phyloP scores from a whole-genome alignment of 2,888 invertebrate species.

The Clusia tigrina region DNA sequence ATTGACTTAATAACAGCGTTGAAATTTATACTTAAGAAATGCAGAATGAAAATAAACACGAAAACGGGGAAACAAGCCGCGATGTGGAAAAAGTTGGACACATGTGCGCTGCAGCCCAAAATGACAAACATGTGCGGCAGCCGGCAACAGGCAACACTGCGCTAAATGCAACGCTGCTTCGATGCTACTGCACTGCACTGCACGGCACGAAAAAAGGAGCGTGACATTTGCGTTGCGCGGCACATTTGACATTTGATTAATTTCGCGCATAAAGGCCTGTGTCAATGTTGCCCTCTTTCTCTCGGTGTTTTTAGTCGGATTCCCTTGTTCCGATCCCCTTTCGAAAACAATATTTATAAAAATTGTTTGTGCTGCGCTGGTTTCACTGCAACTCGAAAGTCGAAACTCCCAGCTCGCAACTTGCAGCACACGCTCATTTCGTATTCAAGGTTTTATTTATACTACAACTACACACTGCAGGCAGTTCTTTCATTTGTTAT shows the following conservation, averaged over 20 bases:
- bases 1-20: constrained; percentile 41
- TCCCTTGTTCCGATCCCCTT: too few relatives aligned
- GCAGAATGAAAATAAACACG: neutral
- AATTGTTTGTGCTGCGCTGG: too few relatives aligned
- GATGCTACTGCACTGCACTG: neutral
- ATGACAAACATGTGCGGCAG: constrained; percentile 4
- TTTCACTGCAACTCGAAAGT: too few relatives aligned
- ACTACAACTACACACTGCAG: constrained; percentile 27
- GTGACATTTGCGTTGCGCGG: neutral
- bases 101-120: neutral
- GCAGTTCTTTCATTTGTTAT: constrained; percentile 34
- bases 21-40: constrained; percentile 41
- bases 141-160: neutral
- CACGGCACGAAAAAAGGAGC: neutral
- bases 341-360: too few relatives aligned
- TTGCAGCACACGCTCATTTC: constrained; percentile 37
- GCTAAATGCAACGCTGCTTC: constrained; percentile 8
- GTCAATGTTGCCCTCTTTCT: constrained; percentile 15
- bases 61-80: neutral
- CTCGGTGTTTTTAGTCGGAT: too few relatives aligned
- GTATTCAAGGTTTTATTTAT: constrained; percentile 37
- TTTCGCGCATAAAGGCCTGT: constrained; percentile 25
- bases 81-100: neutral
- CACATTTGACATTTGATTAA: constrained; percentile 38
- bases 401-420: too few relatives aligned